Percentiles rank a stretch among this genome's conserved stretches.
Conservation (phyloP, 1,140 invertebrate species). For the silkworm (Bombyx mori) region DNA sequence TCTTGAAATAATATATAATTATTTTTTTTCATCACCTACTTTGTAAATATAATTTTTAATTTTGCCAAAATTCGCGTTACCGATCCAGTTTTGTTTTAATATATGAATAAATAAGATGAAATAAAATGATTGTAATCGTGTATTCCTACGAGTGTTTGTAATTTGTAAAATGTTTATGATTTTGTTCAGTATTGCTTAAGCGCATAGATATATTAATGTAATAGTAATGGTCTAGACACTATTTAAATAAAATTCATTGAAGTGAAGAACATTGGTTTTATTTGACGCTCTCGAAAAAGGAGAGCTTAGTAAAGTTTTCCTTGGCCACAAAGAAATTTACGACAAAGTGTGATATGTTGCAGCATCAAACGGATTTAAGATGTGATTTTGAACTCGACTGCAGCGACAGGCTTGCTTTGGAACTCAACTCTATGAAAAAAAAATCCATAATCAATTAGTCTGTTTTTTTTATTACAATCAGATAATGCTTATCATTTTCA, state of each 20-base stretch:
- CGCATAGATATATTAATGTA: constrained; percentile 51
- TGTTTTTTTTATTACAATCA: too few species aligned
- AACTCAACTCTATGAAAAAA: too few species aligned
- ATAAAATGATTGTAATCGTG: constrained; percentile 48
- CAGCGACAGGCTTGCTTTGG: too few species aligned
- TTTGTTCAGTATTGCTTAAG: constrained; percentile 64
- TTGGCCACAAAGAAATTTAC: too few species aligned
- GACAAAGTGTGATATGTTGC: too few species aligned
- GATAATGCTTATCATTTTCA: too few species aligned
- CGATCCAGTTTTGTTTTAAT: not conserved
- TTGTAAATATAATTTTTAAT: constrained; percentile 31
- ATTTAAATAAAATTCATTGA: constrained; percentile 47
- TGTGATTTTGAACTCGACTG: too few species aligned
- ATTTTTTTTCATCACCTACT: constrained; percentile 12
- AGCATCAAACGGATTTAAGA: too few species aligned
- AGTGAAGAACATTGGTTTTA: not conserved
- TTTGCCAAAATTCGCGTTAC: constrained; percentile 40
- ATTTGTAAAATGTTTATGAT: constrained; percentile 63
- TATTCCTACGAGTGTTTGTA: constrained; percentile 40
- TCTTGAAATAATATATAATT: constrained; percentile 4
- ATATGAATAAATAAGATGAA: constrained; percentile 17
- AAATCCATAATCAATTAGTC: too few species aligned
- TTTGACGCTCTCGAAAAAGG: not conserved
- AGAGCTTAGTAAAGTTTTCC: too few species aligned
- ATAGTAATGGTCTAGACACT: constrained; percentile 43